Base-by-base conservation (phyloP, 2,113 vertebrate genomes). In the Anser cygnoides region DNA sequence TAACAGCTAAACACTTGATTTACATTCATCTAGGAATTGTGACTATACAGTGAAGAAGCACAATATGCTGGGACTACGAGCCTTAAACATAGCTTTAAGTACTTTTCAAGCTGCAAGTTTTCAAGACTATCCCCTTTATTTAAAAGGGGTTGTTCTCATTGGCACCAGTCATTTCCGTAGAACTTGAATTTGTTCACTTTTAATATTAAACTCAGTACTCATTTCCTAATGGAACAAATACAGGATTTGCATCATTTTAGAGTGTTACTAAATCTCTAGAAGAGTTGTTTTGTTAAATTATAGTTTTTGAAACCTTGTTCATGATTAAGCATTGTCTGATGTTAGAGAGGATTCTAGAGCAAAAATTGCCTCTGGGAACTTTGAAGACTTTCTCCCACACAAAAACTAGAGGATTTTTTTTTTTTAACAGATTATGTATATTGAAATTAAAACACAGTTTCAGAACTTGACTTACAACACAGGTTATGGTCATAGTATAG, bases 141-240 rank as follows among this genome's bases (percentile, higher is more conserved):
- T 68, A 19, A 73, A 89, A 37, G 0, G 0, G 0, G 8, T 33
- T 54, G 9, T 33, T 54, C 18, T 61, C 16, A 49, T 0, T 37
- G 16, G 7, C n/a, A 33, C 23, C 37, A 22, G 10, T 81, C 8
- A 37, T 55, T 86, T 63, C 59, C 35, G 18, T 0, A 52, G 28
- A 78, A 78, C 10, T 33, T 14, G 11, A 50, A 52, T 55, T 90
- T 88, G 25, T 78, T 65, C 43, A 50, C 13, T 89, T 89, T 84
- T 74, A 72, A 61, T 33, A 23, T 67, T 67, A 39, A 94, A 89
- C 29, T 74, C 59, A 3, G 28, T 33, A 49, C 15, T 86, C 11
- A 8, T 33, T 63, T 80, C 46, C 68, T 41, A 68, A 63, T 0
- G 89, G 23, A 90, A 75, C 18, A 90, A 91, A 88, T 28, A 63